Base-by-base conservation (phyloP, 2,888 invertebrate genomes). In the Gymnosoma rotundatum region DNA sequence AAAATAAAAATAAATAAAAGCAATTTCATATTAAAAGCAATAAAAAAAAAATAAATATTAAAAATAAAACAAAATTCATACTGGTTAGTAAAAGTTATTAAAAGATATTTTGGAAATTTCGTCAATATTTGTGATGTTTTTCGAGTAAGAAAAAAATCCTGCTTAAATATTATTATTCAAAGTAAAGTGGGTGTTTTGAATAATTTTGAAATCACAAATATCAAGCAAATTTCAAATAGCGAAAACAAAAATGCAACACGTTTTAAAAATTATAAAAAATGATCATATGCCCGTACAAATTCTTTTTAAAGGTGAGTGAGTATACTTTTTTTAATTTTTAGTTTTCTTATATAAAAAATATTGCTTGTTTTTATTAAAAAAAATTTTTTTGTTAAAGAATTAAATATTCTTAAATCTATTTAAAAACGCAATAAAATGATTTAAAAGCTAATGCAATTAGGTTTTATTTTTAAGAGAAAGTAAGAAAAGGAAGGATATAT, bases 361-460 rank as follows among this genome's bases (percentile, higher is more conserved):
- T 21, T 12, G 1, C 45, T 25, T 58, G 10, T 60, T 75, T 80
- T 84, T 56, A 78, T 70, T 76, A 56, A 60, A 60, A 61, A 14
- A 32, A 32, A 32, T 0, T 2, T n/a, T 75, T 20, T 14, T 72
- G 60, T 56, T 60, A 63, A 52, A 21, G 42, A 64, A 42, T 50
- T 70, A 52, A 60, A 42, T 52, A 25, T 56, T 72, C 83, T 81
- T 75, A 42, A 64, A 54, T 63, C 70, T 78, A 81, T 18, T 36
- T 36, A 64, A 82, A 70, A 83, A 86, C 72, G 25, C 25, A 79
- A 83, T 63, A 56, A 67, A 79, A 74, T 78, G 54, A 83, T 86
- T 88, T 87, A 88, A 87, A 89, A 89, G 90, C 89, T 89, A 90
- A 88, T 86, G 83, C 76, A 84, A 48, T 58, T 18, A 63, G 70